Evolutionary conservation across 2,113 vertebrate genomes (phyloP).

Genomic region (Mesitornis unicolor): DNA sequence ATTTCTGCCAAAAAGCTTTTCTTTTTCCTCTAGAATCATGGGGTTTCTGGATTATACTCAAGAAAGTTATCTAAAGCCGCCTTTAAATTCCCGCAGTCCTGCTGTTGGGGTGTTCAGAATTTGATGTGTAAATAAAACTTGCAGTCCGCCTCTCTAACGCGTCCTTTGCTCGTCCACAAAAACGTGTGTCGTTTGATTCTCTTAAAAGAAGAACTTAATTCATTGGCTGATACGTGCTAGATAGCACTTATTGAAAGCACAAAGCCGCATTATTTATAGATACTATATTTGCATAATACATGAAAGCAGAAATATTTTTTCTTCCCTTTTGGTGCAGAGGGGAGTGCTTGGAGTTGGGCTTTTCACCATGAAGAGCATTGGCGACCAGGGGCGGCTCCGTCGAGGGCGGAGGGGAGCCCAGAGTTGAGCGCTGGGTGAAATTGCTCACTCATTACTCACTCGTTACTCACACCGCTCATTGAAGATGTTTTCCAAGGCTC

Average conservation of each 20-base stretch:
- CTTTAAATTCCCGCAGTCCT: neutral
- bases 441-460: neutral
- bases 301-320: neutral
- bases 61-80: neutral
- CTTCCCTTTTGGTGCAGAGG: neutral
- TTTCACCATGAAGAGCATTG: fast-evolving
- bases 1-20: neutral
- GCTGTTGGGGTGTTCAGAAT: neutral
- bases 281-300: slow-evolving; percentile 26
- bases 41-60: neutral
- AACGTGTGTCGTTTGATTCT: fast-evolving
- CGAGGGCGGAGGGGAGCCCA: fast-evolving
- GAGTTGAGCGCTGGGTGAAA: neutral
- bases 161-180: neutral
- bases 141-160: neutral
- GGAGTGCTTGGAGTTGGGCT: neutral
- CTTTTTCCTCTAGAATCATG: neutral
- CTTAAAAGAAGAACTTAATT: neutral
- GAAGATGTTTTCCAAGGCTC: neutral
- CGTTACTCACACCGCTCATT: neutral
- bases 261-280: slow-evolving; percentile 26
- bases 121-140: neutral
- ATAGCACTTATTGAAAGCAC: neutral
- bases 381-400: neutral
- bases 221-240: neutral